Base-by-base conservation (phyloP, 2,113 vertebrate species). In the Sigmodon hispidus region DNA sequence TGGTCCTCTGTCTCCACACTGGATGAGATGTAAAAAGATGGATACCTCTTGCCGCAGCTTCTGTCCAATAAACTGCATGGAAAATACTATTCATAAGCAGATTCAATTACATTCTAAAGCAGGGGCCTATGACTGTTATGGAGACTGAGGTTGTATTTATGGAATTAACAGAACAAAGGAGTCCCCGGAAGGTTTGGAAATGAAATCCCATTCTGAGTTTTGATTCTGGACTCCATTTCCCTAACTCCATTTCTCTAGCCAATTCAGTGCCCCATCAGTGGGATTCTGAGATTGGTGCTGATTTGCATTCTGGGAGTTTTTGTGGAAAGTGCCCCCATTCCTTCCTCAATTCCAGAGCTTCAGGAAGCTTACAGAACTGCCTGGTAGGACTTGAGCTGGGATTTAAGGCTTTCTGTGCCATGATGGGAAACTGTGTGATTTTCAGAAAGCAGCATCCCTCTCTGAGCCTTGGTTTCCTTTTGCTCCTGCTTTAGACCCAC, bases 401-500 rank as follows among this genome's bases (percentile, higher is more conserved):
- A 26, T 59, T n/a, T 52, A 9, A 72, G 40, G 67, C 26, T 70
- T 1, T 8, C 0, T 0, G 1, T 3, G 0, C 52, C 61, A 55
- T 36, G 26, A 0, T 73, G 48, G 45, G 59, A 73, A 50, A 80
- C 52, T 77, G 17, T 36, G 72, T 63, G 63, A 67, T 40, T 70
- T 10, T 26, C 4, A 43, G 61, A 76, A 69, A 57, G n/a, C 19
- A 7, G 3, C 4, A 2, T 0, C 0, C 45, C 52, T 85, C 73
- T 88, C 89, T 88, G 31, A 12, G 52, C n/a, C 11, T 36, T 9
- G 8, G 40, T 80, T 50, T 87, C 89, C 31, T 16, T 72, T 75
- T 63, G 57, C 59, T 48, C 72, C 89, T 93, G 73, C 43, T 89
- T 85, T 45, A 43, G 55, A 57, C 45, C 94, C 87, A 97, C 96